Percentiles rank a stretch among this genome's conserved stretches.
phyloP scores from a whole-genome alignment of 2,113 vertebrate genomes.

The Probosciger aterrimus region DNA sequence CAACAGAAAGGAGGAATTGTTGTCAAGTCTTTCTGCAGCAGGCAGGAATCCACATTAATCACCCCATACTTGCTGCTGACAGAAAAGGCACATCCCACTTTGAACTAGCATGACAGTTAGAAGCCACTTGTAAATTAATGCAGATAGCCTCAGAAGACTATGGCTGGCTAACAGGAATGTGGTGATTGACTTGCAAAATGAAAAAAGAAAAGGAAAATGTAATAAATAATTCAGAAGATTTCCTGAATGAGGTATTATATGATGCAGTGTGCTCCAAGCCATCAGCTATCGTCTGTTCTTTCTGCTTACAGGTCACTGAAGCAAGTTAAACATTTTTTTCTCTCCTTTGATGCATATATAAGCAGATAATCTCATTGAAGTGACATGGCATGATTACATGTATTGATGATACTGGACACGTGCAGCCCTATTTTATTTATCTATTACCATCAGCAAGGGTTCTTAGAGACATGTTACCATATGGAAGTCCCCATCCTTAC shows the following conservation, averaged over 20 bases:
- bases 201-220: not conserved
- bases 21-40: not conserved
- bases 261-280: not conserved
- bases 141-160: not conserved
- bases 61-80: not conserved
- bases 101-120: not conserved
- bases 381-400: not conserved
- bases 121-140: not conserved
- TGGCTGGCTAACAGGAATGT: not conserved
- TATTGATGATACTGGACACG: not conserved
- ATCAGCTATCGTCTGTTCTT: not conserved
- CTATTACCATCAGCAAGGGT: not conserved
- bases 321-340: not conserved
- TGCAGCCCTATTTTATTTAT: not conserved
- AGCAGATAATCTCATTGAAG: not conserved
- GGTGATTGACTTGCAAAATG: not conserved
- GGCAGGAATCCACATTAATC: not conserved
- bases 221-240: constrained; percentile 30
- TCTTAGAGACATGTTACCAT: not conserved
- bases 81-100: not conserved
- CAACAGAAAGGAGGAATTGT: not conserved
- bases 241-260: not conserved
- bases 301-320: not conserved
- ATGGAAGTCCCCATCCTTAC: not conserved
- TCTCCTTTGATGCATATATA: not conserved